A percentile compares a stretch with the other conserved stretches of the same genome.
These are phyloP conservation scores for Noctua janthina DNA, from an alignment of 2,888 invertebrate genomes.

Conservation along the genomic window DNA sequence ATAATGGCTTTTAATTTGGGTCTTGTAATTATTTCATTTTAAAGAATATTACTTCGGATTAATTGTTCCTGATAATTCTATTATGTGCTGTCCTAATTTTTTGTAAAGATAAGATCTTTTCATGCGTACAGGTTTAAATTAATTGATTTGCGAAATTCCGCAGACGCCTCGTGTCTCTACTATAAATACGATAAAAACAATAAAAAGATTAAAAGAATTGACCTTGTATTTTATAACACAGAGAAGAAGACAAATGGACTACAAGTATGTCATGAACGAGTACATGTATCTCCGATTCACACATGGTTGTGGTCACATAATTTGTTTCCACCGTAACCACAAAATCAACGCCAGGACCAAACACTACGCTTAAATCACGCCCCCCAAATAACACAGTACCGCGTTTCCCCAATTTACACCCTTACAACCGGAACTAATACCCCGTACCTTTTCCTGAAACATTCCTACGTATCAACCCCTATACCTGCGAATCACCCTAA, in stretches of 20 bases:
- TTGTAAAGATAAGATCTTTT: background rate
- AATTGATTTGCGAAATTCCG: background rate
- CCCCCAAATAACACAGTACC: constrained; percentile 29
- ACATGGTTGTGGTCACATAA: background rate
- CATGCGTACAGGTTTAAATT: background rate
- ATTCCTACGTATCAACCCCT: constrained; percentile 13
- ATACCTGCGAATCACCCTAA: constrained; percentile 6
- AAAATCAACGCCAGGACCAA: constrained; percentile 2
- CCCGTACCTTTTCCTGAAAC: constrained; percentile 39
- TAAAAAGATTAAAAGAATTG: background rate
- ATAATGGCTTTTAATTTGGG: constrained; percentile 39
- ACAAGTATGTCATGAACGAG: background rate
- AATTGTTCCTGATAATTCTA: constrained; percentile 6
- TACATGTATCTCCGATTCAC: background rate
- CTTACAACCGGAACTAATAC: constrained; percentile 55
- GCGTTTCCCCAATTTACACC: constrained; percentile 49
- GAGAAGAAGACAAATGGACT: background rate
- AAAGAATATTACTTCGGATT: constrained; percentile 24
- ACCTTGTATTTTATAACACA: background rate
- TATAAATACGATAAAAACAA: background rate
- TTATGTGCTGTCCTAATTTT: constrained; percentile 9
- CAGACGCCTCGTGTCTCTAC: background rate
- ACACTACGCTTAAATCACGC: constrained; percentile 18
- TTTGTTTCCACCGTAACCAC: background rate
- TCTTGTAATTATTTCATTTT: constrained; percentile 14